Evolutionary conservation across 1,140 invertebrate genomes (phyloP), one percentile per base, ranked within the genome.

Genomic region (Ylistrum balloti): DNA sequence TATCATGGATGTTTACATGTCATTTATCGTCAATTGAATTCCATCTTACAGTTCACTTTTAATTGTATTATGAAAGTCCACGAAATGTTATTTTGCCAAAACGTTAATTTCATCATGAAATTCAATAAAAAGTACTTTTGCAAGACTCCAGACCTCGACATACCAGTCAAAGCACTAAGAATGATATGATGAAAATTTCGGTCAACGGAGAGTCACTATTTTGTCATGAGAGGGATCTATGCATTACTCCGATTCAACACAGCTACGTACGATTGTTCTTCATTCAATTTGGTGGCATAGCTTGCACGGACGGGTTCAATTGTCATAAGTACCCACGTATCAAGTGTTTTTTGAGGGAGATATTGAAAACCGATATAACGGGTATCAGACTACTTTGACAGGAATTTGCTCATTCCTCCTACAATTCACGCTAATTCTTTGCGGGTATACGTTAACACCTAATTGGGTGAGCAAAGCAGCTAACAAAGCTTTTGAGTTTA

Each of bases 131-230:
- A n/a, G n/a, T n/a, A n/a, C n/a, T n/a, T n/a, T n/a, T 45, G 10
- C 20, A 45, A 74, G 28, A 74, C 9, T 5, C 13, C 56, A 74
- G 56, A 11, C 22, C n/a, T 74, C 56, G n/a, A 74, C 5, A 74
- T n/a, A 74, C 56, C 1, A 2, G 28, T 28, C 56, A 5, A 74
- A 28, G n/a, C 22, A 3, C 56, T 74, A 74, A 9, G 22, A 28
- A 74, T 74, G 56, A 74, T 74, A 5, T n/a, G n/a, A 74, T 74
- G 56, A 74, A 0, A 48, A 5, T 74, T 74, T n/a, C 56, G 56
- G 56, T 74, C 22, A 74, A 74, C 56, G 56, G 56, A 74, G 56
- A 74, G 56, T 28, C 56, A n/a, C 56, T n/a, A 74, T 74, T 3
- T 74, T 74, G 56, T 22, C 56, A 28, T 28, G 56, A 74, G 56